Percentiles rank a stretch among this genome's conserved stretches.
phyloP scores from a whole-genome alignment of 2,888 invertebrate genomes.

The Athrips mouffetella region DNA sequence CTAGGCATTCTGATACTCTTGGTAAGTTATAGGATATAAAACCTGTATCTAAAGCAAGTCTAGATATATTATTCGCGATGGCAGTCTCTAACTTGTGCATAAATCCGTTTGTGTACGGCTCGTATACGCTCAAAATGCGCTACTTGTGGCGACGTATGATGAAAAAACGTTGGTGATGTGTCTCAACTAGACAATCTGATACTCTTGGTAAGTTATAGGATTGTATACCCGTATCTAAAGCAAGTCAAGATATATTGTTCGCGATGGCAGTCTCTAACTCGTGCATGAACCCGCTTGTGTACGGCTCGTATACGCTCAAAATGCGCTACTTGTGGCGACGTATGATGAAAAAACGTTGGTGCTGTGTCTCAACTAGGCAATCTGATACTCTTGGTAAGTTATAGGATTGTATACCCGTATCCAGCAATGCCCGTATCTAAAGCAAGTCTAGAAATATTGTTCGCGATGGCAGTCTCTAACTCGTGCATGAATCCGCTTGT shows the following conservation, averaged over 20 bases:
- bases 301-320: constrained; percentile 82
- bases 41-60: too few species aligned
- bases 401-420: too few species aligned
- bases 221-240: too few species aligned
- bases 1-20: constrained; percentile 1
- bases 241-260: constrained; percentile 85
- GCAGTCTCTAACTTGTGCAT: too few species aligned
- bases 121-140: constrained; percentile 73
- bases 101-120: constrained; percentile 89
- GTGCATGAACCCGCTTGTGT: constrained; percentile 89
- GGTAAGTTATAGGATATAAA: too few species aligned
- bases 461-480: constrained; percentile 81
- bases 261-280: constrained; percentile 90
- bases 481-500: too few species aligned
- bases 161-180: too few species aligned
- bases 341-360: constrained; percentile 42
- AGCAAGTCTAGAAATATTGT: not conserved
- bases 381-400: constrained; percentile 47
- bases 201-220: too few species aligned
- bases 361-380: constrained; percentile 48
- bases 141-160: too few species aligned
- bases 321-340: constrained; percentile 40
- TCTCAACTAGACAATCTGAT: too few species aligned
- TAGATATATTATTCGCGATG: too few species aligned
- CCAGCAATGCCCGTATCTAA: constrained; percentile 89